A percentile compares a stretch with the other conserved stretches of the same genome.
Evolutionary conservation across 2,888 invertebrate genomes (phyloP).

Genomic region (Chrysomela aeneicollis): DNA sequence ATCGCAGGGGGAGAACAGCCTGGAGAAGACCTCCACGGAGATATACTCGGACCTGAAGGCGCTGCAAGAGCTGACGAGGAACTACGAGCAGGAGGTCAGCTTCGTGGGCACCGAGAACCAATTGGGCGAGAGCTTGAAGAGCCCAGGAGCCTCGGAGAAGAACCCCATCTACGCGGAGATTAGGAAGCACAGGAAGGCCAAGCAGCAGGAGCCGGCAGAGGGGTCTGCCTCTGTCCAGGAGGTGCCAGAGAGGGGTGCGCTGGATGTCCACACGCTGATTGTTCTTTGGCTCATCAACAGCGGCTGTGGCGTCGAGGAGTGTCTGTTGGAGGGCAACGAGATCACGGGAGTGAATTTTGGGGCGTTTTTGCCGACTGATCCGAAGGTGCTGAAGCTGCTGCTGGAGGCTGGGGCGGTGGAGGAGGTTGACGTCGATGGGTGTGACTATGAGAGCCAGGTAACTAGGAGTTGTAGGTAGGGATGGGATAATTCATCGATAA

Average conservation of each 20-base stretch:
- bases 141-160: conserved; percentile 50
- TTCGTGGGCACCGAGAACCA: conserved; percentile 51
- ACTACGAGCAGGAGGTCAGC: conserved; percentile 51
- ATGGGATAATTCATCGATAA: too few relatives aligned
- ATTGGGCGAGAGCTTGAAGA: conserved; percentile 50
- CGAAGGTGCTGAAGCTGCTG: conserved; percentile 74
- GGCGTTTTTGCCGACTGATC: conserved; percentile 72
- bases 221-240: conserved; percentile 22
- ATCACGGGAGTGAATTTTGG: conserved; percentile 63
- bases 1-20: conserved; percentile 47
- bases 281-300: conserved; percentile 80
- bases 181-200: conserved; percentile 50
- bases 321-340: conserved; percentile 62
- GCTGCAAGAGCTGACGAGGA: conserved; percentile 53
- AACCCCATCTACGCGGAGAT: conserved; percentile 57
- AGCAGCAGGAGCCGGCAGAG: not conserved
- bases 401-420: conserved; percentile 77
- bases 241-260: conserved; percentile 23
- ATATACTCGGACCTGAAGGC: conserved; percentile 59
- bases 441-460: conserved; percentile 61
- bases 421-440: conserved; percentile 61
- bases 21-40: conserved; percentile 57
- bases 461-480: too few relatives aligned
- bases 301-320: conserved; percentile 70
- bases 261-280: conserved; percentile 74